Evolutionary conservation across 2,888 invertebrate genomes (phyloP), one percentile per base, ranked within the genome.

Genomic region (Eudasyphora cyanicolor): DNA sequence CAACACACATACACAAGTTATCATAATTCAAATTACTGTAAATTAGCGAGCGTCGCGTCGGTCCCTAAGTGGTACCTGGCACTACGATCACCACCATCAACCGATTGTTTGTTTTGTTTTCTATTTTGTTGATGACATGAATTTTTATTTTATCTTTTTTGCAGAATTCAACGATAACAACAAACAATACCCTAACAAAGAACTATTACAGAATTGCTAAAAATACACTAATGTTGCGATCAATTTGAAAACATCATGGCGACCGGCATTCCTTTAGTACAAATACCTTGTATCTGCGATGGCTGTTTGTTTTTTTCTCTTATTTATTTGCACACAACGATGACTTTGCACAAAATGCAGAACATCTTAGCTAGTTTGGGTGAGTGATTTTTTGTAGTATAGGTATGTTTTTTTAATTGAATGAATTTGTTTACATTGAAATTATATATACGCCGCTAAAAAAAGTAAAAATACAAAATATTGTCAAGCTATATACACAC

Each of bases 271-370:
- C n/a, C n/a, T n/a, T n/a, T n/a, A n/a, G n/a, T n/a, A n/a, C n/a
- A n/a, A n/a, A n/a, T n/a, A n/a, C n/a, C n/a, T 54, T 49, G 38
- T 70, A 64, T 21, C 57, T 54, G 45, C 71, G 62, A n/a, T 69
- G 54, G 12, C 51, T 71, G 54, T 67, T 80, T 57, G 38, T 49
- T 69, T 38, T 67, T 19, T 64, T n/a, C n/a, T n/a, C n/a, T n/a
- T n/a, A n/a, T n/a, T n/a, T n/a, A n/a, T 76, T 83, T 80, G 83
- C 82, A 80, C 82, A 80, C 77, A 67, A 81, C 78, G 62, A 80
- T 84, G 82, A 84, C 19, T 76, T 80, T 3, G 69, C 82, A 73
- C 19, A 76, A 67, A 67, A 73, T 14, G 1, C 14, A n/a, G n/a
- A n/a, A n/a, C n/a, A n/a, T 1, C n/a, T 32, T 19, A 29, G 49